Conservation (phyloP, 2,888 invertebrate species). For the Volucella inflata region DNA sequence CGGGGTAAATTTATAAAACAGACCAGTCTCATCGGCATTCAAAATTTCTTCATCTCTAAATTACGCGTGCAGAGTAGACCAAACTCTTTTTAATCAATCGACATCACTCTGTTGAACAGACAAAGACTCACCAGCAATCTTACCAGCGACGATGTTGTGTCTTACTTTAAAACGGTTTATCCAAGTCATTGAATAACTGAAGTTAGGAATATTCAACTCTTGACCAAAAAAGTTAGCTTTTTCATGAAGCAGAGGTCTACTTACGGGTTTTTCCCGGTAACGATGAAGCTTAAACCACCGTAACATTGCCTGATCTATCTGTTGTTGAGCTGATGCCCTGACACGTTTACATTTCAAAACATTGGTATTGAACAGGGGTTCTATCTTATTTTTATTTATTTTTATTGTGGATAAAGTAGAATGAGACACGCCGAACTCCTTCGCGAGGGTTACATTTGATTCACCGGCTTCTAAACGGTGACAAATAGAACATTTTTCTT, state of each 20-base stretch:
- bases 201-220: constrained; percentile 1
- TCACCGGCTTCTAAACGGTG: constrained; percentile 19
- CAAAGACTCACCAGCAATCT: constrained; percentile 24
- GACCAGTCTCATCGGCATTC: constrained; percentile 18
- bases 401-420: constrained; percentile 16
- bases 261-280: not conserved
- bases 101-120: constrained; percentile 25
- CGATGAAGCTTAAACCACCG: not conserved
- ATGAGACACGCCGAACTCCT: constrained; percentile 9
- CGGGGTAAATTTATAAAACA: constrained; percentile 22
- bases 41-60: constrained; percentile 12
- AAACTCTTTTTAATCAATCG: constrained; percentile 13
- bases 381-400: constrained; percentile 17
- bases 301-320: constrained; percentile 1
- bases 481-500: constrained; percentile 9
- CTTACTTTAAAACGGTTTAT: constrained; percentile 3
- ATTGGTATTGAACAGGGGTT: not conserved
- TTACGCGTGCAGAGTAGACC: not conserved
- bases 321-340: constrained; percentile 8
- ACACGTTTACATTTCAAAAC: constrained; percentile 16
- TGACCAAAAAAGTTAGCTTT: not conserved
- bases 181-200: constrained; percentile 2
- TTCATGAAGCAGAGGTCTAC: constrained; percentile 14
- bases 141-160: constrained; percentile 7
- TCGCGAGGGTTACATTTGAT: constrained; percentile 12